Percentiles rank a stretch among this genome's conserved stretches.
phyloP scores from a whole-genome alignment of 2,797 vertebrate species.

The Erethizon dorsatum region DNA sequence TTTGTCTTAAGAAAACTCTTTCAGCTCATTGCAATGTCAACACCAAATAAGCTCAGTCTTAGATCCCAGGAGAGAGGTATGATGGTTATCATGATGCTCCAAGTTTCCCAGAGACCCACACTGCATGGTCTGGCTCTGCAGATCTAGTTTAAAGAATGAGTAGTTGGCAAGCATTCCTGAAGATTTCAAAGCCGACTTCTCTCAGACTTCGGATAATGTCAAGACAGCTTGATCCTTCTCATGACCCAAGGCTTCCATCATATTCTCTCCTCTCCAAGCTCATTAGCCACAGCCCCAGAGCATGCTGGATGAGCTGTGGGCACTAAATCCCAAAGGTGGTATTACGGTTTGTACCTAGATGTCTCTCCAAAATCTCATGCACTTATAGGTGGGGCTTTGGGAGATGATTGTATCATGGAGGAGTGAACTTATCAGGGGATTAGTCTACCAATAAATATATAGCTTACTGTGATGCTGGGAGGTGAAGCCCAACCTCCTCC shows the following conservation, averaged over 20 bases:
- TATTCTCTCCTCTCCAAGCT: neutral
- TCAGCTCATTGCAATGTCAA: neutral
- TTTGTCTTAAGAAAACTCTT: conserved; percentile 23
- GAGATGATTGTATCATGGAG: no score
- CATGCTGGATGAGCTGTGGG: neutral
- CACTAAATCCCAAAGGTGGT: neutral
- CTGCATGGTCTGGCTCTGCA: neutral
- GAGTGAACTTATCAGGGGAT: neutral
- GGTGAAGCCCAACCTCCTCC: neutral
- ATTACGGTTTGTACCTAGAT: no score
- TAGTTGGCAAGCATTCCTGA: conserved; percentile 1
- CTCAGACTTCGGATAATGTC: neutral
- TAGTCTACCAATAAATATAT: neutral
- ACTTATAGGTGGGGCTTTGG: neutral
- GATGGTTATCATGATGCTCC: neutral
- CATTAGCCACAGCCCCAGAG: neutral
- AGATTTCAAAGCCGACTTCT: neutral
- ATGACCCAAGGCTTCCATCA: neutral
- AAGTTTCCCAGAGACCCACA: neutral
- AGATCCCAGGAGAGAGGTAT: neutral
- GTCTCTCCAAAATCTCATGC: neutral
- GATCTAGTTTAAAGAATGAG: neutral
- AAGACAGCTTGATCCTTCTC: neutral
- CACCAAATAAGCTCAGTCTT: neutral
- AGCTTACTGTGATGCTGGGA: neutral